Conservation (phyloP, 2,797 vertebrate species). For the Fistularia tabacaria region DNA sequence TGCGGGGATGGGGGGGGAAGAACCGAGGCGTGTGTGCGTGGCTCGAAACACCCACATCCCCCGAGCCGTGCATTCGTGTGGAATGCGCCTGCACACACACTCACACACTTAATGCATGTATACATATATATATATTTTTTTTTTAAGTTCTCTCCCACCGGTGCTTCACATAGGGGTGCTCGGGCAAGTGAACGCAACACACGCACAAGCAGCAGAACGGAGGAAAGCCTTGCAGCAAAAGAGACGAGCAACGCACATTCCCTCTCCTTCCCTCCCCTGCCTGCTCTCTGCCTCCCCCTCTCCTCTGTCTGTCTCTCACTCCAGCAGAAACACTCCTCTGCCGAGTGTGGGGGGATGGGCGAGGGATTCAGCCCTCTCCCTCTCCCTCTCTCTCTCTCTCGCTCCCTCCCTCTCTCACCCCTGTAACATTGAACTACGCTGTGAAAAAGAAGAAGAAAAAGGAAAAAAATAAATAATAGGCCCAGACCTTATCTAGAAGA, state of each 20-base stretch:
- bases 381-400: slow-evolving; percentile 34
- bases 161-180: slow-evolving; percentile 54
- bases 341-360: slow-evolving; percentile 80
- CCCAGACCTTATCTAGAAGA: slow-evolving; percentile 59
- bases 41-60: no score
- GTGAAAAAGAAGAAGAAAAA: slow-evolving; percentile 12
- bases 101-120: no score
- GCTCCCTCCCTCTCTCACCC: no score
- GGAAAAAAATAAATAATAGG: not conserved
- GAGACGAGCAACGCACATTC: slow-evolving; percentile 74
- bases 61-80: no score
- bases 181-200: slow-evolving; percentile 43
- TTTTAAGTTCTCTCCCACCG: slow-evolving; percentile 11
- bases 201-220: slow-evolving; percentile 48
- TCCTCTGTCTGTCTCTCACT: slow-evolving; percentile 73
- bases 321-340: slow-evolving; percentile 77
- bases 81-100: no score
- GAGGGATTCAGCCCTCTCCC: slow-evolving; percentile 51
- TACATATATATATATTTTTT: not conserved
- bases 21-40: no score
- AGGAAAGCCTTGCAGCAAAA: slow-evolving; percentile 74
- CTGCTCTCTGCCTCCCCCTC: slow-evolving; percentile 58
- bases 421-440: slow-evolving; percentile 59
- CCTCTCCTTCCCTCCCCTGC: slow-evolving; percentile 44
- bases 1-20: no score